A percentile compares a stretch with the other conserved stretches of the same genome.
Conservation (phyloP, 2,797 vertebrate genomes). For the Sylvilagus floridanus region DNA sequence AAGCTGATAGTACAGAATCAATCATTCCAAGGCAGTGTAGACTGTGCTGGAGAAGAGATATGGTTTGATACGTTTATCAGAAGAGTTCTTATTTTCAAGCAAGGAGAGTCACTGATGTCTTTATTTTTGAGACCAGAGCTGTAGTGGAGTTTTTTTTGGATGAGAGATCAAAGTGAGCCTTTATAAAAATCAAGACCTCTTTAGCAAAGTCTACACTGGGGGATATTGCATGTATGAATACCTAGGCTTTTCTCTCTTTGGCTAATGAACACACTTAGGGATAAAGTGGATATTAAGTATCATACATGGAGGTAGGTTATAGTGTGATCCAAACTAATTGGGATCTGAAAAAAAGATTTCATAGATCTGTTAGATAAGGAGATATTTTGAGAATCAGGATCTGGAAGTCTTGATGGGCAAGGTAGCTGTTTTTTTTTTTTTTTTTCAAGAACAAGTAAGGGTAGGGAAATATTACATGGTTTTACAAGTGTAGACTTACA, state of each 20-base stretch:
- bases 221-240: not conserved
- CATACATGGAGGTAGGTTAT: not conserved
- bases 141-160: not conserved
- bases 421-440: not conserved
- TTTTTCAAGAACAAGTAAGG: not conserved
- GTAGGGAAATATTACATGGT: not conserved
- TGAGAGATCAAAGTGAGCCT: not conserved
- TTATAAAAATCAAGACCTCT: not conserved
- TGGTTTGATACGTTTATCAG: not conserved
- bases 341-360: not conserved
- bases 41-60: not conserved
- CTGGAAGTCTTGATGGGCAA: not conserved
- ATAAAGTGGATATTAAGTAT: not conserved
- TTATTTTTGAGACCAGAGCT: not conserved
- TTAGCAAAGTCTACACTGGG: not conserved
- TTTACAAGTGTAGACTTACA: not conserved
- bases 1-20: slow-evolving; percentile 9
- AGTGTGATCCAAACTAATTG: not conserved
- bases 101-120: not conserved
- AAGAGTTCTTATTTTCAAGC: not conserved
- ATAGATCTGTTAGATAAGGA: not conserved
- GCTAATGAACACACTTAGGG: not conserved
- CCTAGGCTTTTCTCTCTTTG: not conserved
- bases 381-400: not conserved
- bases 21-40: not conserved